These are phyloP conservation scores for Tiliqua scincoides DNA, from an alignment of 2,113 vertebrate species.

Conservation along the genomic window DNA sequence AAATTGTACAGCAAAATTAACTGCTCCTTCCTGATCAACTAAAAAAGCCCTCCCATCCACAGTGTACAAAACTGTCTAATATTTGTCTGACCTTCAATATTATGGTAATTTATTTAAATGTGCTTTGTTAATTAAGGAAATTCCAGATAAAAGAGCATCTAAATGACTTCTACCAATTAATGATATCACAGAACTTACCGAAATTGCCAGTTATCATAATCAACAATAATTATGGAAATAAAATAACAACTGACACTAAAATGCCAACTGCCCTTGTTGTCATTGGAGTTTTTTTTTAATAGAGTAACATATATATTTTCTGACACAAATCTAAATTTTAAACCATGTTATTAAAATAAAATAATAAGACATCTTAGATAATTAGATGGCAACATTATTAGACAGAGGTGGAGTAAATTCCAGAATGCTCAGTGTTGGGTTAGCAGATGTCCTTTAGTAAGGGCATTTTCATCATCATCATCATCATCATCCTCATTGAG, in stretches of 20 bases:
- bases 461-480: too few species aligned
- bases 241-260: constrained; percentile 72
- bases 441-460: neutral
- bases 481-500: too few species aligned
- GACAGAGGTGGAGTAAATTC: too few species aligned
- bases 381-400: too few species aligned
- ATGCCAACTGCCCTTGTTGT: constrained; percentile 58
- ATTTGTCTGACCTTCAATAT: constrained; percentile 76
- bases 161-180: constrained; percentile 77
- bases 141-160: constrained; percentile 71
- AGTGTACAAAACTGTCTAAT: constrained; percentile 61
- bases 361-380: neutral
- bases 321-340: neutral
- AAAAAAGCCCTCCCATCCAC: constrained; percentile 34
- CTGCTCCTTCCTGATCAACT: constrained; percentile 30
- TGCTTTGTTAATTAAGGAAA: constrained; percentile 79
- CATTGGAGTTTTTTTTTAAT: constrained; percentile 20
- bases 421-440: neutral
- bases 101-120: constrained; percentile 82
- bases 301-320: constrained; percentile 19
- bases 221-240: constrained; percentile 74
- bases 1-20: constrained; percentile 4
- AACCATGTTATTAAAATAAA: constrained; percentile 3
- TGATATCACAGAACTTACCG: constrained; percentile 74
- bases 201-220: constrained; percentile 80